These are phyloP conservation scores for Germaria angustata DNA, from an alignment of 2,888 invertebrate genomes.

Conservation along the genomic window DNA sequence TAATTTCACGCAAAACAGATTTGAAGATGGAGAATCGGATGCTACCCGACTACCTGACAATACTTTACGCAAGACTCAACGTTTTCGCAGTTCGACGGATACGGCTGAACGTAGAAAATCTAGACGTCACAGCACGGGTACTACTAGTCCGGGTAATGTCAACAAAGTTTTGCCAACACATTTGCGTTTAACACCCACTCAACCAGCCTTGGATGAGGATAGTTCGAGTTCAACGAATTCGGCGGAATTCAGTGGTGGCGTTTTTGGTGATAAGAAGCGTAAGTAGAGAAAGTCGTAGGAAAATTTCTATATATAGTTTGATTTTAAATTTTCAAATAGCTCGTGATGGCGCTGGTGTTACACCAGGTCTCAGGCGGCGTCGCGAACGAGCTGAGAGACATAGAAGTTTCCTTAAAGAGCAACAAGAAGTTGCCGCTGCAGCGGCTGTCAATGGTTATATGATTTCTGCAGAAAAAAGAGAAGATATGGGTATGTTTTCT, in stretches of 20 bases:
- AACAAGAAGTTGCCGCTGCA: constrained; percentile 84
- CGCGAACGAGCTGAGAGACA: constrained; percentile 92
- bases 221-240: constrained; percentile 82
- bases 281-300: constrained; percentile 27
- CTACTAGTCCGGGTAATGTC: constrained; percentile 81
- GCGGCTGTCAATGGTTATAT: constrained; percentile 72
- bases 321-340: constrained; percentile 1
- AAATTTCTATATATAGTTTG: not conserved
- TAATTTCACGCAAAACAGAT: constrained; percentile 70
- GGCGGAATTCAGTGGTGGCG: constrained; percentile 76
- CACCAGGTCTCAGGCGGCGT: constrained; percentile 88
- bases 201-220: constrained; percentile 78
- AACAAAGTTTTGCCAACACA: constrained; percentile 76
- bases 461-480: constrained; percentile 74
- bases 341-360: constrained; percentile 85
- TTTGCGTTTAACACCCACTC: constrained; percentile 75
- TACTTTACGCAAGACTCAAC: constrained; percentile 86
- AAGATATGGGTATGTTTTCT: constrained; percentile 75
- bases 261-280: constrained; percentile 77
- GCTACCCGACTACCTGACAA: constrained; percentile 84
- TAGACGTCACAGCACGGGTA: constrained; percentile 86
- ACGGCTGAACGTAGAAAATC: constrained; percentile 89
- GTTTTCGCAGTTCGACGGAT: constrained; percentile 84
- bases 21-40: constrained; percentile 82
- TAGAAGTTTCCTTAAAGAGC: constrained; percentile 90